Conservation (phyloP, 64 coral and sea anemone species). For the Acropora tenuis region DNA sequence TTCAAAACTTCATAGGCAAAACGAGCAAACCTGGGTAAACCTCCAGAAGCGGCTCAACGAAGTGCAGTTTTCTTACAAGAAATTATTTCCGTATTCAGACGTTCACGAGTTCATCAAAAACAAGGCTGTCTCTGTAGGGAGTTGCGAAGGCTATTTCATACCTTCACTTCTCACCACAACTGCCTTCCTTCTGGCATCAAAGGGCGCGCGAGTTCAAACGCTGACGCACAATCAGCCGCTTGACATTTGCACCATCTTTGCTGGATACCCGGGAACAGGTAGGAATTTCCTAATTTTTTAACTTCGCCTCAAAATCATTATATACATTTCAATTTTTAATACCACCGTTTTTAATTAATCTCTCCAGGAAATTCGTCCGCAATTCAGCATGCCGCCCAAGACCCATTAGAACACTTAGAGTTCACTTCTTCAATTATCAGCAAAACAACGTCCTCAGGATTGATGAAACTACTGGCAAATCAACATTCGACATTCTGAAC, state of each 20-base stretch:
- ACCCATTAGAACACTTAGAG: slow-evolving; percentile 26
- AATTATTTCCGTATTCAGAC: background rate
- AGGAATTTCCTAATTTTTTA: no score
- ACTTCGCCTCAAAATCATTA: background rate
- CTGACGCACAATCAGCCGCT: slow-evolving; percentile 23
- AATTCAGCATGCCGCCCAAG: slow-evolving; percentile 29
- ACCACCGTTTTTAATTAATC: background rate
- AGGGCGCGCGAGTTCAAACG: background rate
- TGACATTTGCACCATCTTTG: slow-evolving; percentile 23
- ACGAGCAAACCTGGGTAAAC: slow-evolving; percentile 9
- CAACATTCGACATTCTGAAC: slow-evolving; percentile 28
- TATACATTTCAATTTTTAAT: background rate
- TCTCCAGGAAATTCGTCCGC: slow-evolving; percentile 28
- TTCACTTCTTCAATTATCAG: slow-evolving; percentile 12
- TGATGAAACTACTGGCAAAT: slow-evolving; percentile 38
- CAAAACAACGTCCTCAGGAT: slow-evolving; percentile 40
- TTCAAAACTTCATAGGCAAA: slow-evolving; percentile 8
- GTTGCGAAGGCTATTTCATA: slow-evolving; percentile 43
- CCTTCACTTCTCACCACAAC: slow-evolving; percentile 30
- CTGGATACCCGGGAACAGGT: slow-evolving; percentile 45
- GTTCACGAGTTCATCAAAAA: slow-evolving; percentile 4
- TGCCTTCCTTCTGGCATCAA: background rate
- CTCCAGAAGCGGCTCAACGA: slow-evolving; percentile 6
- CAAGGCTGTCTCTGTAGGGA: slow-evolving; percentile 17
- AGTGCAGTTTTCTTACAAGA: slow-evolving; percentile 6